phyloP scores from a whole-genome alignment of 2,113 vertebrate genomes.

The Otis tarda region DNA sequence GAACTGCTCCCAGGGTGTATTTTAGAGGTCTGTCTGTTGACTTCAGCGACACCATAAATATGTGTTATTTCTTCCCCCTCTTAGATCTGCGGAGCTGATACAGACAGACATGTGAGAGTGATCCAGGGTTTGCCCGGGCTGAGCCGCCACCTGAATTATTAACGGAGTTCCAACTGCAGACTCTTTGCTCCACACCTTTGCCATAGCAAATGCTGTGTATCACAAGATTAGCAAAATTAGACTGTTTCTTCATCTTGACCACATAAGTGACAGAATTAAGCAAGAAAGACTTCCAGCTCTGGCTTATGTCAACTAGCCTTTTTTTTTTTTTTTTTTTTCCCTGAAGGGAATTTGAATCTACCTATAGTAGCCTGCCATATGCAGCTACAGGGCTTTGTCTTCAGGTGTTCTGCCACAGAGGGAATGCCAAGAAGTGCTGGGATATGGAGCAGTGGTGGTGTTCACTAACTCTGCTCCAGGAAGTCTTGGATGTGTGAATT shows the following conservation, averaged over 20 bases:
- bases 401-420: not conserved
- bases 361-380: not conserved
- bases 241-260: not conserved
- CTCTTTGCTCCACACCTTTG: not conserved
- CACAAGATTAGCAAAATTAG: not conserved
- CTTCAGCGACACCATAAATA: slow-evolving; percentile 31
- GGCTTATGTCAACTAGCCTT: not conserved
- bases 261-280: not conserved
- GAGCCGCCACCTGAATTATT: slow-evolving; percentile 18
- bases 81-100: not conserved
- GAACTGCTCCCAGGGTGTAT: not conserved
- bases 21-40: slow-evolving; percentile 49
- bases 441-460: not conserved
- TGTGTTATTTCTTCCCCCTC: not conserved
- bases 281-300: not conserved
- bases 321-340: not conserved
- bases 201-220: not conserved
- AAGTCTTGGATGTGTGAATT: not conserved
- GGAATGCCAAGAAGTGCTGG: not conserved
- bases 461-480: not conserved
- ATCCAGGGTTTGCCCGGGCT: not conserved
- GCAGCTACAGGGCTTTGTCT: not conserved
- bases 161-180: not conserved
- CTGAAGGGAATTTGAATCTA: not conserved
- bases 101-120: not conserved